Evolutionary conservation across 2,888 invertebrate species (phyloP).

Genomic region (Trissolcus brochymenae): DNA sequence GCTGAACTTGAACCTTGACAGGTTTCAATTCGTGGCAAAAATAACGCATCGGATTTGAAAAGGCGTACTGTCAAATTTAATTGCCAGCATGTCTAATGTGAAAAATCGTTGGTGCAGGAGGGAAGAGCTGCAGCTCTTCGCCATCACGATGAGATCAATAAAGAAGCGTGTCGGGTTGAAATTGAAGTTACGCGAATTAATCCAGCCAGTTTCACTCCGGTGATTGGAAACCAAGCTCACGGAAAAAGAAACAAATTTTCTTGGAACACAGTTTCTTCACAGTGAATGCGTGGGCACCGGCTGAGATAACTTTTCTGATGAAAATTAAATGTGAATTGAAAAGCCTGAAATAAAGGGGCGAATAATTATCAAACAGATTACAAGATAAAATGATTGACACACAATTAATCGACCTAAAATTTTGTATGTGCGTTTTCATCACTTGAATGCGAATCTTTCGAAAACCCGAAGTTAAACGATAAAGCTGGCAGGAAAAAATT

Average conservation of each 20-base stretch:
- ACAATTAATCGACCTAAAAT: neutral
- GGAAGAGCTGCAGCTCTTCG: conserved; percentile 25
- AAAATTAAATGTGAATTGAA: too few species aligned
- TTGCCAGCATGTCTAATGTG: conserved; percentile 48
- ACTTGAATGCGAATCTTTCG: neutral
- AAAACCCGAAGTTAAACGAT: neutral
- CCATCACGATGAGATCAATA: conserved; percentile 55
- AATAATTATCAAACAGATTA: too few species aligned
- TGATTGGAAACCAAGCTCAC: conserved; percentile 41
- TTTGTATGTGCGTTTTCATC: neutral
- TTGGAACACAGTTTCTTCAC: conserved; percentile 1
- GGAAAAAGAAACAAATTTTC: conserved; percentile 39
- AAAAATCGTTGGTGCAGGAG: conserved; percentile 46
- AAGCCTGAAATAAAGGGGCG: too few species aligned
- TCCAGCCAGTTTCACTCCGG: conserved; percentile 31
- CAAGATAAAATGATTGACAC: too few species aligned
- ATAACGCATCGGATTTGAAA: conserved; percentile 32
- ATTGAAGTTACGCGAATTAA: conserved; percentile 52
- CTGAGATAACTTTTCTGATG: too few species aligned
- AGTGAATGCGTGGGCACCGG: too few species aligned
- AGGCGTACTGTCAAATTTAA: conserved; percentile 34
- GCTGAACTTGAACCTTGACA: neutral
- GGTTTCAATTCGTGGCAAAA: conserved; percentile 7
- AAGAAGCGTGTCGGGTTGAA: conserved; percentile 54
- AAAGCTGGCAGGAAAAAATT: conserved; percentile 8